A percentile compares a stretch with the other conserved stretches of the same genome.
phyloP scores from a whole-genome alignment of 2,113 vertebrate genomes.

The Engraulis encrasicolus region DNA sequence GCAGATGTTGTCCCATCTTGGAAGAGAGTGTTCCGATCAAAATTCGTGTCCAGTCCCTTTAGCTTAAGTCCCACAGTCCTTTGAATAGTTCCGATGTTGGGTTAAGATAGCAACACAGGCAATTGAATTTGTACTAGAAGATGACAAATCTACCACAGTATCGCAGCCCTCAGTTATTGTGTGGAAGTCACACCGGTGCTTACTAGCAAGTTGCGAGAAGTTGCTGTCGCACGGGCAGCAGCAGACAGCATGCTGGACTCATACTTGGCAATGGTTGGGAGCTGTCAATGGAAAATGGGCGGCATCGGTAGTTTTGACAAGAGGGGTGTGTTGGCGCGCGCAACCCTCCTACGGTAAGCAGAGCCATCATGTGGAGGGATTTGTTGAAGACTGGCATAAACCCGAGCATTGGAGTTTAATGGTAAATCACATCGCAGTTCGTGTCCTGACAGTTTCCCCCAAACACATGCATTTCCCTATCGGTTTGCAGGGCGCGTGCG shows the following conservation, averaged over 20 bases:
- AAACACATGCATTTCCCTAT: too few species aligned
- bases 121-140: background rate
- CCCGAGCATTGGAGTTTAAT: too few species aligned
- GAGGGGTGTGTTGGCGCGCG: conserved; percentile 9
- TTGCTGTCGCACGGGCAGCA: too few species aligned
- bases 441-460: too few species aligned
- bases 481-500: too few species aligned
- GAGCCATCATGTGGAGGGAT: conserved; percentile 59
- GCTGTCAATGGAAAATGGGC: conserved; percentile 55
- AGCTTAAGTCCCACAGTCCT: background rate
- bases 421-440: too few species aligned
- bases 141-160: background rate
- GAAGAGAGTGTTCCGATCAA: background rate
- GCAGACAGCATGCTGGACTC: background rate
- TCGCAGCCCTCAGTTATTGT: background rate
- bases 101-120: background rate
- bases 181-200: background rate
- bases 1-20: conserved; percentile 49
- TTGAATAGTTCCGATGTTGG: background rate
- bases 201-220: background rate
- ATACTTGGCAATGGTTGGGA: conserved; percentile 11
- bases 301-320: conserved; percentile 40
- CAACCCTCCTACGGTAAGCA: background rate
- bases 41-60: background rate
- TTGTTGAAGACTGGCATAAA: background rate